Base-by-base conservation (phyloP, 2,888 invertebrate species). In the Apeira syringaria region DNA sequence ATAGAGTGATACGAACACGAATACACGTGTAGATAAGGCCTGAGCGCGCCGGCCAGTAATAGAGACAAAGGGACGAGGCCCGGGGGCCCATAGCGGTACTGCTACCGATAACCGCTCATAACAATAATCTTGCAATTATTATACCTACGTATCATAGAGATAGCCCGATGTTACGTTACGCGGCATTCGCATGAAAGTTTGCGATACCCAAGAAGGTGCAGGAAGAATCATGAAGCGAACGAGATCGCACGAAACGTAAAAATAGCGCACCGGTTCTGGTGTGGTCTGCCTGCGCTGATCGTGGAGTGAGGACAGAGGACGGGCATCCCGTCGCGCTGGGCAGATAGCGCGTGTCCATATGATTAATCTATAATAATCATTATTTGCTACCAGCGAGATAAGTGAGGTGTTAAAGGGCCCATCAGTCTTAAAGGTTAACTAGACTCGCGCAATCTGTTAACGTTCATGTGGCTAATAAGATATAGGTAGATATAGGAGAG, bases 21-120 rank as follows among this genome's bases (percentile, higher is more conserved):
- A 84, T 84, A 83, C 83, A 82, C 78, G 77, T 83, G 81, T 82
- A 83, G 85, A 85, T 88, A 85, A 76, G 69, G 69, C 47, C 72
- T 63, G 67, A 68, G 72, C 73, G 70, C 69, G 68, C 64, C 68
- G 68, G 65, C 63, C 68, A 60, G 73, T 84, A 84, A 85, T 80
- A 83, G 73, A 82, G 82, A 83, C 82, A 84, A 86, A 85, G 80
- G 72, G 72, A 83, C 80, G 79, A 72, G 69, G 54, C 68, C 53
- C 69, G 15, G 2, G 4, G 3, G 4, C n/a, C 15, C 68, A 61
- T 70, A 64, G 64, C 68, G 43, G 60, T 60, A 57, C 62, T 59
- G 59, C 50, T 53, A 45, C 58, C 48, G 61, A 61, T 61, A 59
- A 48, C 45, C 38, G 40, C 33, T 59, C 61, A 57, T 59, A 67